Conservation (phyloP, 2,113 vertebrate genomes). For the Malaclemys terrapin region DNA sequence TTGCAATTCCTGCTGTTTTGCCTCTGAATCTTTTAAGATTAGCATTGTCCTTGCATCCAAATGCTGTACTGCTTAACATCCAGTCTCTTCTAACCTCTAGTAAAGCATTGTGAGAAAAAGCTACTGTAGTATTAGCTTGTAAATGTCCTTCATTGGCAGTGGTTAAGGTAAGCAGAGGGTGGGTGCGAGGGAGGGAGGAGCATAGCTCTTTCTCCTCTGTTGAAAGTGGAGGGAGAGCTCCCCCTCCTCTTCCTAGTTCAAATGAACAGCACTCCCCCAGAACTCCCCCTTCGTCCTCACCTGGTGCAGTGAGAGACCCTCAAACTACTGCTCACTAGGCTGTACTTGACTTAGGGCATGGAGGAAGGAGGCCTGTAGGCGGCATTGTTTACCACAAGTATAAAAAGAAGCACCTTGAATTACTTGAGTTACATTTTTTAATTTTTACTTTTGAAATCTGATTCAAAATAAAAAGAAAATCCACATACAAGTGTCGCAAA, state of each 20-base stretch:
- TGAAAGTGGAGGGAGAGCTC: not conserved
- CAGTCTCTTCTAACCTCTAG: not conserved
- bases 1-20: constrained; percentile 4
- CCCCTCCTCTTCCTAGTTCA: not conserved
- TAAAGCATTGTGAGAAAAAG: not conserved
- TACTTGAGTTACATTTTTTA: not conserved
- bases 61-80: not conserved
- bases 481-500: not conserved
- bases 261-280: not conserved
- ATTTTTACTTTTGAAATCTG: not conserved
- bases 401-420: not conserved
- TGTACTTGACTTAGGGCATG: not conserved
- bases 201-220: accelerated
- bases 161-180: not conserved
- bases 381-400: not conserved
- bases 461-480: not conserved
- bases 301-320: not conserved
- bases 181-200: not conserved
- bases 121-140: not conserved
- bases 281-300: not conserved
- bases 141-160: not conserved
- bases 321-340: not conserved
- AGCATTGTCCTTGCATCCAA: not conserved
- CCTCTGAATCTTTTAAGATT: not conserved
- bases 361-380: not conserved